Conservation (phyloP, 2,888 invertebrate genomes). For the Adelphocoris suturalis region DNA sequence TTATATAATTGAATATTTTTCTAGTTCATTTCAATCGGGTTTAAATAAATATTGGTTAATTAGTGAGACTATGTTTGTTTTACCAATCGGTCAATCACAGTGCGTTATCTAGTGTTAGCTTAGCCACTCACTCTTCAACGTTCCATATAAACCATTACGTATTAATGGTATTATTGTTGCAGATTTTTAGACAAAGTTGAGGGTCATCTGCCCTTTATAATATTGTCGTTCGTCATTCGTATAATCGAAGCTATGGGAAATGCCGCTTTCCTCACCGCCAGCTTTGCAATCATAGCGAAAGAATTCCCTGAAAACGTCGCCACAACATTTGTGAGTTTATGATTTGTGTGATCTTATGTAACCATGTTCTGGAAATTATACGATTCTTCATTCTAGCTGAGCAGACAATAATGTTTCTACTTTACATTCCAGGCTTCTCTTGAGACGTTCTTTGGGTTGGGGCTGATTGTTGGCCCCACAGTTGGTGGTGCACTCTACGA, state of each 20-base stretch:
- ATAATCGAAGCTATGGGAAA: slow-evolving; percentile 92
- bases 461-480: slow-evolving; percentile 93
- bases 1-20: too few relatives aligned
- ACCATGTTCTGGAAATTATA: too few relatives aligned
- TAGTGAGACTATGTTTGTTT: too few relatives aligned
- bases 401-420: too few relatives aligned
- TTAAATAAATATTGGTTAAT: too few relatives aligned
- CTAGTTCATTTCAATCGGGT: too few relatives aligned
- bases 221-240: slow-evolving; percentile 88
- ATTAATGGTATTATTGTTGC: slow-evolving; percentile 76
- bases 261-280: slow-evolving; percentile 91
- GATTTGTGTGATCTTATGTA: not conserved
- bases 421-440: slow-evolving; percentile 83
- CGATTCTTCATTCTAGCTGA: too few relatives aligned
- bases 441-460: slow-evolving; percentile 93
- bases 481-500: slow-evolving; percentile 92
- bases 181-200: slow-evolving; percentile 86
- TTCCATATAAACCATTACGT: too few relatives aligned
- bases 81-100: too few relatives aligned
- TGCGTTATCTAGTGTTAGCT: too few relatives aligned
- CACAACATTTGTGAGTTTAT: slow-evolving; percentile 88
- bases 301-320: slow-evolving; percentile 93
- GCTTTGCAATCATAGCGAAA: slow-evolving; percentile 92
- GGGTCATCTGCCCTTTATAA: slow-evolving; percentile 86
- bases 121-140: too few relatives aligned